Conservation (phyloP, 2,113 vertebrate species). For the Okapia johnstoni region DNA sequence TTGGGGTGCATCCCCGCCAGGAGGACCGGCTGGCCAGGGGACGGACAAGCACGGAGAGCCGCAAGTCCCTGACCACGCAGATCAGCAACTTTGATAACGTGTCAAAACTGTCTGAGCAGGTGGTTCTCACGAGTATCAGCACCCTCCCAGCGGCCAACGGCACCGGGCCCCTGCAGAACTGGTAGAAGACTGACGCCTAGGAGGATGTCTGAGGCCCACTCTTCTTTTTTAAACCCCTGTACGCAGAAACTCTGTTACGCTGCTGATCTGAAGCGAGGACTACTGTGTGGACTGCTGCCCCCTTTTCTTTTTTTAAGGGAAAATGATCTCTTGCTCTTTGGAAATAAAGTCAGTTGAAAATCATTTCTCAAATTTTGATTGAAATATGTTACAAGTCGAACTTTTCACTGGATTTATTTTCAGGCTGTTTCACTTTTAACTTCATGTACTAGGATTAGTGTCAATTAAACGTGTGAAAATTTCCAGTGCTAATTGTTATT, state of each 20-base stretch:
- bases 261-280: conserved; percentile 7
- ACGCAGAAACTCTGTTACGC: conserved; percentile 58
- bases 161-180: conserved; percentile 58
- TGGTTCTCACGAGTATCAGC: conserved; percentile 84
- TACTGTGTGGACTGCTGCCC: background rate
- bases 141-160: conserved; percentile 76
- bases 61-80: conserved; percentile 95
- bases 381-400: conserved; percentile 10
- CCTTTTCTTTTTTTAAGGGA: background rate
- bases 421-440: conserved; percentile 12
- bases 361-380: conserved; percentile 36
- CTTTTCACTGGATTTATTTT: conserved; percentile 9
- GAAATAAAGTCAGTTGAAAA: conserved; percentile 51
- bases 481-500: conserved; percentile 26
- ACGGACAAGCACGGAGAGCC: conserved; percentile 88
- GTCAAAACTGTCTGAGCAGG: conserved; percentile 91
- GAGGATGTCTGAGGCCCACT: background rate
- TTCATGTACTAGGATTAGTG: background rate
- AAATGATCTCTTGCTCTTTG: conserved; percentile 10
- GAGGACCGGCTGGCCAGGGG: conserved; percentile 80
- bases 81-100: conserved; percentile 90
- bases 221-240: conserved; percentile 44
- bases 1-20: conserved; percentile 70
- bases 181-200: conserved; percentile 53
- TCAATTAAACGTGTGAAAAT: background rate